phyloP scores from a whole-genome alignment of 2,113 vertebrate genomes.

The Carassius auratus region DNA sequence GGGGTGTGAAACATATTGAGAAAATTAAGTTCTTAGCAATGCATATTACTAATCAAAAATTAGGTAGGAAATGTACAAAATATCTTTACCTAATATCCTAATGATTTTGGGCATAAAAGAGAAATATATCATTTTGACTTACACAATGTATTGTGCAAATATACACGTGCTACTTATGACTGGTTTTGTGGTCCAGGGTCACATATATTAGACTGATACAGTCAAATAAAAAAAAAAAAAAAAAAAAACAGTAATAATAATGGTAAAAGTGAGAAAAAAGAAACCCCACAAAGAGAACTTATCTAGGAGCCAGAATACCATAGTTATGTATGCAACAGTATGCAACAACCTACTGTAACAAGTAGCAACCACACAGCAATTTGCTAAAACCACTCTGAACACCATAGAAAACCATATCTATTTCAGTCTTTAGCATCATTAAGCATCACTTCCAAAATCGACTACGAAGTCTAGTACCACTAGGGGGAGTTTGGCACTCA shows the following conservation, averaged over 20 bases:
- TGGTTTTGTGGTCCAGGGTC: too few relatives aligned
- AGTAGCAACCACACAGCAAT: neutral
- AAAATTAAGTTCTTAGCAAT: too few relatives aligned
- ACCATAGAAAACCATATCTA: neutral
- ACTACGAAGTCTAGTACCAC: slow-evolving; percentile 54
- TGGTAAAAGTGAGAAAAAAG: neutral
- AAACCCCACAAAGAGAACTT: neutral
- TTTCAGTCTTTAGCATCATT: neutral
- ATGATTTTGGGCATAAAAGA: too few relatives aligned
- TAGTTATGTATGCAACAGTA: neutral
- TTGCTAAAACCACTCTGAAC: neutral
- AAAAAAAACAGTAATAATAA: neutral
- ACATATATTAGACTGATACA: neutral
- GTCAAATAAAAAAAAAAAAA: neutral
- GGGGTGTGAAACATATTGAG: too few relatives aligned
- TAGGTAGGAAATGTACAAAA: too few relatives aligned
- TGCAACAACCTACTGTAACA: neutral
- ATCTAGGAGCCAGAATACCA: neutral
- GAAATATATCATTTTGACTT: too few relatives aligned
- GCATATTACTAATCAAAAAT: too few relatives aligned
- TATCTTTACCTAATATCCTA: too few relatives aligned
- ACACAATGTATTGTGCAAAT: too few relatives aligned
- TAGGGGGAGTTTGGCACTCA: slow-evolving; percentile 68
- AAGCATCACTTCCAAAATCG: neutral
- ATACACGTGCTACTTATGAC: too few relatives aligned